These are phyloP conservation scores for Phortica magna DNA, from an alignment of 2,888 invertebrate genomes.

Conservation along the genomic window DNA sequence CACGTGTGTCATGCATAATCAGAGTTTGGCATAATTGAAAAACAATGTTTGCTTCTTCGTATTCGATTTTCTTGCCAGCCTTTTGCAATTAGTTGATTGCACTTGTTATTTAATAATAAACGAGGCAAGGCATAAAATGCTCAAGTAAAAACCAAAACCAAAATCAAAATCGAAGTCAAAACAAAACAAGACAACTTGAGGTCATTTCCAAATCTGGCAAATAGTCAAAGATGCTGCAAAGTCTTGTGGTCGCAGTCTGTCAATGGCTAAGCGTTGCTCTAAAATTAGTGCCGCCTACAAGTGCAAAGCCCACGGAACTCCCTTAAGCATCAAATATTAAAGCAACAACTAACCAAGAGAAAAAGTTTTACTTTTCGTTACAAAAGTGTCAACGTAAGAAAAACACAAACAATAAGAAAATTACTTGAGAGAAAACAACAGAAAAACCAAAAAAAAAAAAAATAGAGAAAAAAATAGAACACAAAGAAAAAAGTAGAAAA, in stretches of 20 bases:
- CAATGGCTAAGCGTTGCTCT: background rate
- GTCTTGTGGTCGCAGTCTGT: background rate
- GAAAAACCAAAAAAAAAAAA: conserved; percentile 51
- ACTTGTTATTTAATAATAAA: too few species aligned
- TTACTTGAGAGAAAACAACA: conserved; percentile 28
- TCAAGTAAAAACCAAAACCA: too few species aligned
- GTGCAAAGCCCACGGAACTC: conserved; percentile 21
- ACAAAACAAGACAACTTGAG: too few species aligned
- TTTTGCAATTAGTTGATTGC: background rate
- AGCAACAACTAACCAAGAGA: conserved; percentile 38
- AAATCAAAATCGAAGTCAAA: too few species aligned
- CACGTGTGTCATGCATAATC: background rate
- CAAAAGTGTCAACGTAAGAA: conserved; percentile 32
- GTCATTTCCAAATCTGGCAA: too few species aligned
- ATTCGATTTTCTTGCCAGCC: background rate
- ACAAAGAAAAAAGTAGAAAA: conserved; percentile 63
- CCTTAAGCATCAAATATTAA: conserved; percentile 32
- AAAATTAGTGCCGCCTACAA: background rate
- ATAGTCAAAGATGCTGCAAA: background rate
- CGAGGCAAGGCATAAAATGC: too few species aligned
- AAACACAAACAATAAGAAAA: conserved; percentile 39
- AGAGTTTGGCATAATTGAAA: conserved; percentile 21
- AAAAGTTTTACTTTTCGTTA: conserved; percentile 9
- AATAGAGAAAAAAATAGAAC: conserved; percentile 35
- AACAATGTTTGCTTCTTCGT: background rate